Base-by-base conservation (phyloP, 2,888 invertebrate genomes). In the Lepidocyrtoides sp. region DNA sequence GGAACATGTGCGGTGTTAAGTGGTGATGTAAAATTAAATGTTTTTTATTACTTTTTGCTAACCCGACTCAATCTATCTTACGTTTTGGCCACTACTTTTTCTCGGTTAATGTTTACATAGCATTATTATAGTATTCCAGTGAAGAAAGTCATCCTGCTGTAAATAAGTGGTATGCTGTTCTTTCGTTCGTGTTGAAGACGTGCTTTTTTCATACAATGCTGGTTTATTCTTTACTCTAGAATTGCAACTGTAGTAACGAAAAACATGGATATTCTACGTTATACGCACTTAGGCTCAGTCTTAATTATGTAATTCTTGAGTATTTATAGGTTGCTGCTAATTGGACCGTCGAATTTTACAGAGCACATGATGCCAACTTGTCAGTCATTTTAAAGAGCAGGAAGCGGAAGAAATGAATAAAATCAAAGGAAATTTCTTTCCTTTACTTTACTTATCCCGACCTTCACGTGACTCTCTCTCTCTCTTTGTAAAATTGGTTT, bases 371-470 rank as follows among this genome's bases (percentile, higher is more conserved):
- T 75, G 12, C 29, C 20, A 12, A 12, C 20, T 72, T 72, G 41
- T 17, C 41, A 29, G 14, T 29, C 29, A 63, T n/a, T 66, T 66
- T 66, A 32, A 14, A 17, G 41, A 75, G 23, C 48, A 26, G 1
- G 26, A 23, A 14, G 41, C 41, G 20, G 69, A 69, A 17, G 29
- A 10, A 23, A 72, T 63, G 20, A 89, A 60, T 60, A 84, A 60
- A 66, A 90, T 85, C 84, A 79, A 90, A 90, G 90, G 90, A 90
- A 79, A 84, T 85, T 79, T 79, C 85, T 85, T 90, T 90, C 90
- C 89, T 54, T 44, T 63, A 14, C 60, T 77, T 54, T 41, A 44
- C 12, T 63, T 32, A 32, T 66, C 0, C 20, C 36, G 5, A 7
- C 36, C 36, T 69, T n/a, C 10, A 20, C 29, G n/a, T n/a, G n/a